Evolutionary conservation across 2,888 invertebrate genomes (phyloP), one percentile per base, ranked within the genome.

Genomic region (Hirudinaria manillensis): DNA sequence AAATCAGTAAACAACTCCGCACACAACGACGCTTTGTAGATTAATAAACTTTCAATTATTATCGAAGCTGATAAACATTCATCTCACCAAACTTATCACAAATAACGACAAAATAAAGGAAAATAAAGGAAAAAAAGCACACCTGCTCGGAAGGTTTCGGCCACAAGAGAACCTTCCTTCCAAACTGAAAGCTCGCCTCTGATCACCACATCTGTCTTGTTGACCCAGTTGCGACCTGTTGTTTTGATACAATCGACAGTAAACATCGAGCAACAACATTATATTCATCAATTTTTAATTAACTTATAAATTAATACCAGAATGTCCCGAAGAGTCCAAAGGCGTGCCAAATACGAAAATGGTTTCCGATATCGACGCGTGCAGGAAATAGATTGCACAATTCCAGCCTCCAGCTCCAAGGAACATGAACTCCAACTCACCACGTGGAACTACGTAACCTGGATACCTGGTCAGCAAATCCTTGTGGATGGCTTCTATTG

Each of bases 381-480:
- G 84, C 4, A 84, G 79, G 13, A 85, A 74, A 68, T 80, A 82
- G 79, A 84, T 83, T 67, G 81, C 80, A 2, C 84, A 84, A 84
- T 84, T 85, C 84, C 84, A 84, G 2, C 85, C 85, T 0, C 85
- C 85, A 68, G 83, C 83, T 77, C 84, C 84, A 80, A 85, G 81
- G 76, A 85, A 85, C 55, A 84, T 79, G 84, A 84, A 85, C 76
- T 84, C 82, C n/a, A 82, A 77, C 72, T 84, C 82, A 19, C 65
- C 73, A 24, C 61, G 56, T 32, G 73, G 73, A 19, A 73, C 36
- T 21, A 73, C 61, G 45, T 73, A 1, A 38, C 34, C 38, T 19
- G 73, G 73, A 36, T 73, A 73, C 13, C 32, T 21, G 24, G 73
- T 34, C 0, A 24, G 34, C 34, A 73, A 73, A 34, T 73, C 73